Percentiles rank a stretch among this genome's conserved stretches.
These are phyloP conservation scores for Exephanes ischioxanthus DNA, from an alignment of 2,888 invertebrate species.

Conservation along the genomic window DNA sequence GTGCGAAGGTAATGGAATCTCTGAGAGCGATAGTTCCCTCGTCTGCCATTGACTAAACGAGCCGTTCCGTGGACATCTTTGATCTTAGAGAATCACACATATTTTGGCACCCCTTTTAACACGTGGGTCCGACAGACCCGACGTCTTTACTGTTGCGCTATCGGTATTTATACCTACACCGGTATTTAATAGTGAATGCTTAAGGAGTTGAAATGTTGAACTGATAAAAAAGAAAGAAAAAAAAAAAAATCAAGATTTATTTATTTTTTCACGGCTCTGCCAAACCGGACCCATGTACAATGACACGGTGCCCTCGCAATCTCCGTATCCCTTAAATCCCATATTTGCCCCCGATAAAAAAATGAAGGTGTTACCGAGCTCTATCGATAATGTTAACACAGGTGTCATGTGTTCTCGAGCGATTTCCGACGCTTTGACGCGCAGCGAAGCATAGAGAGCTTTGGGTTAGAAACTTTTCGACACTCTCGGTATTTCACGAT, in stretches of 20 bases:
- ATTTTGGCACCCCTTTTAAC: background rate
- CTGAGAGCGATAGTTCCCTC: background rate
- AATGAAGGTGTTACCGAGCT: constrained; percentile 8
- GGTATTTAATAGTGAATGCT: background rate
- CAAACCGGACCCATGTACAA: too few species aligned
- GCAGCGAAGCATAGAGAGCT: background rate
- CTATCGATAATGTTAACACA: constrained; percentile 17
- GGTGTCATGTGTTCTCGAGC: constrained; percentile 20
- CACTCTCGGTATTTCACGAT: constrained; percentile 36
- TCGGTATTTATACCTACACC: too few species aligned
- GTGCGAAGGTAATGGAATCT: constrained; percentile 31
- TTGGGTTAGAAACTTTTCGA: constrained; percentile 59
- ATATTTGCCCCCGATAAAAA: background rate
- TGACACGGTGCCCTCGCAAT: too few species aligned
- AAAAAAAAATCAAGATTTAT: background rate
- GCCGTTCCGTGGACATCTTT: background rate
- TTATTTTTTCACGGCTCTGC: too few species aligned
- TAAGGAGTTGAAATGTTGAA: too few species aligned
- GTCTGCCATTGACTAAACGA: background rate
- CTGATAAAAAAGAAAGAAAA: background rate
- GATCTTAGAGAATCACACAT: background rate
- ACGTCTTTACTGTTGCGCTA: too few species aligned
- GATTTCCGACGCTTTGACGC: constrained; percentile 30
- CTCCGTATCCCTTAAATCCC: background rate
- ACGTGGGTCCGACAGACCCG: background rate